A percentile compares a stretch with the other conserved stretches of the same genome.
These are phyloP conservation scores for Yponomeuta evonymella DNA, from an alignment of 2,888 invertebrate genomes.

Conservation along the genomic window DNA sequence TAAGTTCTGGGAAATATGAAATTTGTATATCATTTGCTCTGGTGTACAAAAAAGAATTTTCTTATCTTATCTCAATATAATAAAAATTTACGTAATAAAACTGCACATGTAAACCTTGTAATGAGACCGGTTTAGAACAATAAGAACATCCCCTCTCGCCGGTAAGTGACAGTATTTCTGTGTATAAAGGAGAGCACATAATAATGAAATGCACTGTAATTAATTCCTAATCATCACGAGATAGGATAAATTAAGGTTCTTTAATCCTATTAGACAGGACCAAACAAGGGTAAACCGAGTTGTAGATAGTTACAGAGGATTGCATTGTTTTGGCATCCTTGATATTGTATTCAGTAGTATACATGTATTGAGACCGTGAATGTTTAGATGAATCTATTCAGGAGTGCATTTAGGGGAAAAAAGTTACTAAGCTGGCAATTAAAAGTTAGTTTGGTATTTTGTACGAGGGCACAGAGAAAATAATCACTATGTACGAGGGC, in stretches of 20 bases:
- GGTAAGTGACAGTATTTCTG: constrained; percentile 11
- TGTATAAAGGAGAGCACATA: constrained; percentile 24
- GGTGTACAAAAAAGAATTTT: too few species aligned
- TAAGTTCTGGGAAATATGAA: too few species aligned
- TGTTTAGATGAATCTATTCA: too few species aligned
- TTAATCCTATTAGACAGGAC: constrained; percentile 40
- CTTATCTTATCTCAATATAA: too few species aligned
- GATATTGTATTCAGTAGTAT: background rate
- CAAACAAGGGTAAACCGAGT: constrained; percentile 34
- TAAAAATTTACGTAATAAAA: too few species aligned
- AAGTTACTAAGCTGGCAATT: background rate
- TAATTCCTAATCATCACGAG: constrained; percentile 50
- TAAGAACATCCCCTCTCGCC: constrained; percentile 16
- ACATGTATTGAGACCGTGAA: background rate
- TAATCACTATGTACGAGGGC: background rate
- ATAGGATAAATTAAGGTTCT: constrained; percentile 35
- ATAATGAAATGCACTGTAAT: constrained; percentile 50
- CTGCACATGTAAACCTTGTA: too few species aligned
- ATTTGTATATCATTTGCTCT: too few species aligned
- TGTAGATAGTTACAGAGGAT: background rate
- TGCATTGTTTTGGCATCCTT: background rate
- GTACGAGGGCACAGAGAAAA: background rate
- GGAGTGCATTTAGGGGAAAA: background rate
- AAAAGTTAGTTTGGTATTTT: background rate
- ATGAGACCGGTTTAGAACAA: background rate